Evolutionary conservation across 2,888 invertebrate genomes (phyloP), one percentile per base, ranked within the genome.

Genomic region (Galerucella calmariensis): DNA sequence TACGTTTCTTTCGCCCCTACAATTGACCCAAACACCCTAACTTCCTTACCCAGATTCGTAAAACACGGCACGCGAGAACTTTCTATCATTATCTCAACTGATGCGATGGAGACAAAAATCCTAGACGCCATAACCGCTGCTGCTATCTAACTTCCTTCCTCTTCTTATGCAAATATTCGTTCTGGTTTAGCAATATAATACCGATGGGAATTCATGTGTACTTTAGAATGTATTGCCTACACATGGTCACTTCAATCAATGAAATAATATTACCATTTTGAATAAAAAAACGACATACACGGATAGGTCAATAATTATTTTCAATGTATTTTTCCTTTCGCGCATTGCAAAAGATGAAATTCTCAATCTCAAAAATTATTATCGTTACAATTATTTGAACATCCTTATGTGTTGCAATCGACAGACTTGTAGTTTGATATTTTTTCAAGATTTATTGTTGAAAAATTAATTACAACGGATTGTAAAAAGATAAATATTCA

Each of bases 1-100:
- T 82, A 83, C 81, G 75, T 75, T 79, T 73, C 78, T 72, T 77
- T 76, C 77, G 67, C 80, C 80, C 79, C 74, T 73, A 77, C 78
- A 75, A 80, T 80, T 79, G 81, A 80, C 77, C 78, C 73, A 71
- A 71, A 67, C 75, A 77, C 77, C 75, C 75, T 77, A 77, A 77
- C 75, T 77, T 77, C 71, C 75, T 74, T 72, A 72, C 73, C 75
- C 75, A 72, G 63, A 74, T 75, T 75, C 74, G 72, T 74, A 69
- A 77, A 74, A 75, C 74, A 70, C 62, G 70, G 69, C 72, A 72
- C 75, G 72, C 69, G 66, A 72, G 59, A 72, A 72, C 62, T 68
- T 70, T 71, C 48, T 70, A 58, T 77, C 75, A 77, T 77, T 75
- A 77, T 73, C 69, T 69, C 65, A 66, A 72, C 56, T 72, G 65